Conservation (phyloP, 2,797 vertebrate species). For the Gallinago stenura region DNA sequence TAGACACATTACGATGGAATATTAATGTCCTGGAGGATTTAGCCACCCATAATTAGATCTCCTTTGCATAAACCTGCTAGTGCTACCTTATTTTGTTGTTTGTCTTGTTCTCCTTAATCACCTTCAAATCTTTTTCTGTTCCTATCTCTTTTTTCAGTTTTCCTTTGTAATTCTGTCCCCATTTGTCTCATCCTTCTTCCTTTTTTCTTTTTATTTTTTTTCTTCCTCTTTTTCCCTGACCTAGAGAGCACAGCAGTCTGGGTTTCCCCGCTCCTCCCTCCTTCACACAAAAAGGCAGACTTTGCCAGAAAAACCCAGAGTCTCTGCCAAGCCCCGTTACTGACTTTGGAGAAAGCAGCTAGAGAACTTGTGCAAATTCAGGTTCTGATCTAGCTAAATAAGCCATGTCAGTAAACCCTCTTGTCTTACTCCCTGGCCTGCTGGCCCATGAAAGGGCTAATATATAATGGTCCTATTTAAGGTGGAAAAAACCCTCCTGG, state of each 20-base stretch:
- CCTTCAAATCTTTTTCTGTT: conserved; percentile 38
- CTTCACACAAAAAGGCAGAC: conserved; percentile 56
- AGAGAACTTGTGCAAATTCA: conserved; percentile 46
- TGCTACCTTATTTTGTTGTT: conserved; percentile 70
- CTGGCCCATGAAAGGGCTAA: conserved; percentile 38
- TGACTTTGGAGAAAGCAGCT: conserved; percentile 60
- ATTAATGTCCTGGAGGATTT: conserved; percentile 76
- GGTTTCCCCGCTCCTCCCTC: conserved; percentile 60
- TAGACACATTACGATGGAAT: conserved; percentile 76
- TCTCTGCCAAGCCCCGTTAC: conserved; percentile 60
- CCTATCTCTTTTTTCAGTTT: conserved; percentile 7
- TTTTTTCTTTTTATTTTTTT: not conserved
- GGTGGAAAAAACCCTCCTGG: conserved; percentile 51
- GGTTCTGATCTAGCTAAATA: conserved; percentile 67
- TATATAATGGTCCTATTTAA: conserved; percentile 61
- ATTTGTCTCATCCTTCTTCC: conserved; percentile 23
- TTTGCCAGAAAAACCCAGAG: conserved; percentile 63
- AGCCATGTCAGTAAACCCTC: conserved; percentile 54
- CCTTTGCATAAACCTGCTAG: conserved; percentile 73
- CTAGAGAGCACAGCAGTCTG: conserved; percentile 52
- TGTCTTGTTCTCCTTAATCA: conserved; percentile 47
- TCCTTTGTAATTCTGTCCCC: conserved; percentile 44
- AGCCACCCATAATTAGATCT: conserved; percentile 75
- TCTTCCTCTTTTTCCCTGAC: not conserved
- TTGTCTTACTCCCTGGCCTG: conserved; percentile 53